A percentile compares a stretch with the other conserved stretches of the same genome.
These are phyloP conservation scores for Dolichallabes microphthalmus DNA, from an alignment of 2,113 vertebrate genomes.

Conservation along the genomic window DNA sequence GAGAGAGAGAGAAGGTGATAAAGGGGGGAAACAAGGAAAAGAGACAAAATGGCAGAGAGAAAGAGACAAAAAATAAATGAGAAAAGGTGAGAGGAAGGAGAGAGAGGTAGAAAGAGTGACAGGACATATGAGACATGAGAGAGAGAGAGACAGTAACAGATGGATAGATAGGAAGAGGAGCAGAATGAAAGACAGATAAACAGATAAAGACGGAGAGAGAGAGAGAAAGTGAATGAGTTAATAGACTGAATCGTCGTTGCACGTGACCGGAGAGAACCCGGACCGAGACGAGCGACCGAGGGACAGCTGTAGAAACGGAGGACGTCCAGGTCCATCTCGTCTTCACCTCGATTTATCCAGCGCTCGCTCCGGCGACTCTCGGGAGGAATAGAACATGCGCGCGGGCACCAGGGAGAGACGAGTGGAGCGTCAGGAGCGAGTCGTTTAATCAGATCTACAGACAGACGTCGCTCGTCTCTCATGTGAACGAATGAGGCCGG, in stretches of 20 bases:
- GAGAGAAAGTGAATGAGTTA: background rate
- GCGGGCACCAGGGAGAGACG: background rate
- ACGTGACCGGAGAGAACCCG: background rate
- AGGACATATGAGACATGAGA: background rate
- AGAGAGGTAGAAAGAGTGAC: background rate
- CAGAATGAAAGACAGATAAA: background rate
- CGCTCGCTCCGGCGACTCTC: background rate
- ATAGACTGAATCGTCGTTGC: no score
- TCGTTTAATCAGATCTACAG: background rate
- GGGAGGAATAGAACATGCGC: background rate
- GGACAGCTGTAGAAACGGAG: background rate
- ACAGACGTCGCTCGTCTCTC: background rate
- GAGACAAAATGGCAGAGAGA: background rate
- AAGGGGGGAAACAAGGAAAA: background rate
- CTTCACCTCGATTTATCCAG: background rate
- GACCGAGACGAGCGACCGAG: background rate
- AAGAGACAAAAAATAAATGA: background rate
- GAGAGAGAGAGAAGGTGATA: background rate
- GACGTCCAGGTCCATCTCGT: background rate
- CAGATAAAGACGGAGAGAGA: background rate
- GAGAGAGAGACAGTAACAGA: background rate
- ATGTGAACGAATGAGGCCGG: background rate
- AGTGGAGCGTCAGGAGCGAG: background rate
- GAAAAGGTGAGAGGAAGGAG: no score
- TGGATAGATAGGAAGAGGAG: accelerated